These are phyloP conservation scores for Scyliorhinus canicula DNA, from an alignment of 2,797 vertebrate genomes.

Conservation along the genomic window DNA sequence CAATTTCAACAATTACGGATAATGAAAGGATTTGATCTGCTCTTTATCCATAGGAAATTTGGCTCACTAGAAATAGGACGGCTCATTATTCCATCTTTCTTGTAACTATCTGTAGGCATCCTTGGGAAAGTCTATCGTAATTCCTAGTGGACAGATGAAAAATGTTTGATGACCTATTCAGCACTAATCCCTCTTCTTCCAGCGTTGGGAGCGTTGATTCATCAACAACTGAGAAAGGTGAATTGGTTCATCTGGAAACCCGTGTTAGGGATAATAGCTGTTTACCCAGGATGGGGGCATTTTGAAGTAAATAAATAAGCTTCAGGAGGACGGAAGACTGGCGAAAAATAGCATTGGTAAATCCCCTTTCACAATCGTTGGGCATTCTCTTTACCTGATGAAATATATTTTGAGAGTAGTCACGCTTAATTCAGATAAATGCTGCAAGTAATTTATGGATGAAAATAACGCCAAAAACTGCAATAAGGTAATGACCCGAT, in stretches of 20 bases:
- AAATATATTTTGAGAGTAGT: not conserved
- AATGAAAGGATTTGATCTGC: not conserved
- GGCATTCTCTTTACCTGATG: not conserved
- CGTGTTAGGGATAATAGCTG: not conserved
- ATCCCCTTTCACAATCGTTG: not conserved
- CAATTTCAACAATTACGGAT: not conserved
- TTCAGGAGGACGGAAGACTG: not conserved
- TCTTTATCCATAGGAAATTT: not conserved
- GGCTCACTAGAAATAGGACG: not conserved
- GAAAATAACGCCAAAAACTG: not conserved
- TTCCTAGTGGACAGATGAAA: not conserved
- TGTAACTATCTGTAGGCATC: not conserved
- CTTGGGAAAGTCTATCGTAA: not conserved
- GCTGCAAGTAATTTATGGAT: not conserved
- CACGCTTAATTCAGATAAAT: not conserved
- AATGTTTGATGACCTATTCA: not conserved
- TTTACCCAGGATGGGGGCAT: not conserved
- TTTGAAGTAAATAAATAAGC: not conserved
- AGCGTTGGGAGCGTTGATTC: not conserved
- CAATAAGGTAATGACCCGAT: not conserved
- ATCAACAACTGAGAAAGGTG: not conserved
- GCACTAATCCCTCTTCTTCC: not conserved
- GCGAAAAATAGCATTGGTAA: not conserved
- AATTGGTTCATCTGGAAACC: not conserved
- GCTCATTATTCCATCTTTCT: not conserved